Percentiles rank a stretch among this genome's conserved stretches.
These are phyloP conservation scores for Cherax destructor DNA, from an alignment of 1,140 invertebrate genomes.

Conservation along the genomic window DNA sequence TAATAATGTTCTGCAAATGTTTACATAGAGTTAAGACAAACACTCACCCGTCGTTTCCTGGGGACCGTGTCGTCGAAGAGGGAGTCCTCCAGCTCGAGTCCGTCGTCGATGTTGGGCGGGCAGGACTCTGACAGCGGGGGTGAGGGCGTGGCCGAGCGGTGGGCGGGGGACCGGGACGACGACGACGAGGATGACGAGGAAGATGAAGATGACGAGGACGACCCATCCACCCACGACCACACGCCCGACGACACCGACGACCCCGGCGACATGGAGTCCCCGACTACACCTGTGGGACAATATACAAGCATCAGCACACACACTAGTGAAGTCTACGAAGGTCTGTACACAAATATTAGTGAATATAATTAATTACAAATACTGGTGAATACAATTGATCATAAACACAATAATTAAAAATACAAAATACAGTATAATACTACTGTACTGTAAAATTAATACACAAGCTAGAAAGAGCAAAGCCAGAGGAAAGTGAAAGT, in stretches of 20 bases:
- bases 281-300: slow-evolving; percentile 28
- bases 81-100: slow-evolving; percentile 32
- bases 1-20: no score
- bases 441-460: no score
- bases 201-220: no score
- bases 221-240: slow-evolving; percentile 59
- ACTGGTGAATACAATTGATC: no score
- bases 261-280: slow-evolving; percentile 54
- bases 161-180: slow-evolving; percentile 57
- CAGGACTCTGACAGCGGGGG: slow-evolving; percentile 53
- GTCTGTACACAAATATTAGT: no score
- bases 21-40: no score
- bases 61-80: slow-evolving; percentile 64
- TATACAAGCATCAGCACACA: not conserved
- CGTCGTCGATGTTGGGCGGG: slow-evolving; percentile 34
- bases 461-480: no score
- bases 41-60: slow-evolving; percentile 47
- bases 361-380: no score
- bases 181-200: slow-evolving; percentile 49
- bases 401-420: no score
- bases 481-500: no score
- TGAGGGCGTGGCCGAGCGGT: slow-evolving; percentile 62
- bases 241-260: slow-evolving; percentile 60
- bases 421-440: no score
- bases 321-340: no score